Base-by-base conservation (phyloP, 1,140 invertebrate genomes). In the Schlechtendalia chinensis region DNA sequence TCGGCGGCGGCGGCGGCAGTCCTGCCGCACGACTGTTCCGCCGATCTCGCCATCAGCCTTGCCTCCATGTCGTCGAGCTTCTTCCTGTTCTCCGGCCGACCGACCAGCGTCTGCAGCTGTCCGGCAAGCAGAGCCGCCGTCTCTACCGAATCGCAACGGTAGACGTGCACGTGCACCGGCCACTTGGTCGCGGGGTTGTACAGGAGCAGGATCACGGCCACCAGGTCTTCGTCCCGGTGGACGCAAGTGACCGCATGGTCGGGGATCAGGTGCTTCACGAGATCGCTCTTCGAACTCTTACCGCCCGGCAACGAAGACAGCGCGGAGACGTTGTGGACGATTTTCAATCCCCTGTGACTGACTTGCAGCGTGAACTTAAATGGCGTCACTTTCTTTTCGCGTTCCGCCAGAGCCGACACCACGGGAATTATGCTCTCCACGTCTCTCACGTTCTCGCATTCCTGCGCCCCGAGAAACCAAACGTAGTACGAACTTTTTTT, bases 401-500 rank as follows among this genome's bases (percentile, higher is more conserved):
- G 90, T 84, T 94, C 91, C 82, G 96, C 89, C 81, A 98, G 88
- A 83, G 95, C 91, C 80, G 91, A 88, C 83, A 98, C 91, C 56
- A 95, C 94, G 1, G 94, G 93, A 39, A 93, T 86, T 1, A 95
- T 91, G 83, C 91, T 93, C 83, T 93, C 90, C 16, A 90, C 87
- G 67, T 96, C 94, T 17, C 95, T 88, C 82, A 98, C 89, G 19
- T 95, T 96, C 83, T 94, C 91, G 47, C 94, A 93, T 87, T 98
- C 96, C 87, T 96, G 94, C 83, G 96, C 96, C 27, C 97, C 97
- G 83, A 99, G 89, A 88, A 98, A 98, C 94, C 96, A 97, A 65
- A 98, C 96, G 87, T 99, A 99, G 87, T 97, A 98, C 50, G 96
- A 97, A 65, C 95, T 94, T 86, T 97, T 97, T 87, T 96, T 96